phyloP scores from a whole-genome alignment of 2,888 invertebrate species.

The Synanthedon andrenaeformis region DNA sequence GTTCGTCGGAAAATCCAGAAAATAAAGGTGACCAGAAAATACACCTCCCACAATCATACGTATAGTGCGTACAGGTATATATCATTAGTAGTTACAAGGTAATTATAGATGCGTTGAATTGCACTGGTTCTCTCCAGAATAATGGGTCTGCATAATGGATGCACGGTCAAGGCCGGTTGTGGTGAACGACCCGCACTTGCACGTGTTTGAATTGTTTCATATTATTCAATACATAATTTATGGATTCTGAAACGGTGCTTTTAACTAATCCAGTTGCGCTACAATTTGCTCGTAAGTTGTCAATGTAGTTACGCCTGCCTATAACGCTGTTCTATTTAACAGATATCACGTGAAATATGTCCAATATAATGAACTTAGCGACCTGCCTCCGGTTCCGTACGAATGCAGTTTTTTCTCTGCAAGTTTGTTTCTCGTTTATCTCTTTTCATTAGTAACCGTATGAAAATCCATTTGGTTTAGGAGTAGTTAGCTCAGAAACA shows the following conservation, averaged over 20 bases:
- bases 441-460: too few species aligned
- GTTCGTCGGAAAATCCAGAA: too few species aligned
- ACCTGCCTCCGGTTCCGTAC: too few species aligned
- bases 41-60: neutral
- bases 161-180: slow-evolving; percentile 60
- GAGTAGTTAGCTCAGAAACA: too few species aligned
- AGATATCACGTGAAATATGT: too few species aligned
- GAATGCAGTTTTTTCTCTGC: too few species aligned
- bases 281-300: neutral
- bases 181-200: slow-evolving; percentile 46
- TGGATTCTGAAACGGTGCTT: neutral
- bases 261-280: neutral
- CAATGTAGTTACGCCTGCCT: too few species aligned
- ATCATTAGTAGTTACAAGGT: neutral
- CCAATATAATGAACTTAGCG: too few species aligned
- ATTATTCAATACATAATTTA: slow-evolving; percentile 12
- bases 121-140: slow-evolving; percentile 62
- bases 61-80: neutral
- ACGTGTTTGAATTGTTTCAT: slow-evolving; percentile 55
- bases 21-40: neutral
- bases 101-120: slow-evolving; percentile 33
- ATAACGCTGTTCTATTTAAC: too few species aligned
- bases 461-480: too few species aligned
- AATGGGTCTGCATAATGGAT: slow-evolving; percentile 64
- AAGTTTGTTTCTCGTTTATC: too few species aligned